These are phyloP conservation scores for Nibea coibor DNA, from an alignment of 2,113 vertebrate genomes.

Conservation along the genomic window DNA sequence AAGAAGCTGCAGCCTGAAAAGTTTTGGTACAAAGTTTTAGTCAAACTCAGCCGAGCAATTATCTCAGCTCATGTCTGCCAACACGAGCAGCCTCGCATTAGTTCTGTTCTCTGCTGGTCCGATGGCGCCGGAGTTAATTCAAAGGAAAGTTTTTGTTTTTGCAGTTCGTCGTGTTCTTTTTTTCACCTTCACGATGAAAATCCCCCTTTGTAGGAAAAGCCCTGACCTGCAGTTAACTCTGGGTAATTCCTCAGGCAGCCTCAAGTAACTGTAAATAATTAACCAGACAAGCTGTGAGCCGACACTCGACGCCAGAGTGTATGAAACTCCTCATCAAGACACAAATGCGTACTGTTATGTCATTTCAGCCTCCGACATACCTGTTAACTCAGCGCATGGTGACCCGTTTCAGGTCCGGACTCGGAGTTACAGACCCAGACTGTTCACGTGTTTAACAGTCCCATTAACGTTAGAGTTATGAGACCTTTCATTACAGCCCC, in stretches of 20 bases:
- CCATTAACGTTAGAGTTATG: slow-evolving; percentile 55
- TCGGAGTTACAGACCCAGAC: slow-evolving; percentile 13
- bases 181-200: slow-evolving; percentile 15
- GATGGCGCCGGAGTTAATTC: neutral
- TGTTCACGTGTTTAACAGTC: slow-evolving; percentile 38
- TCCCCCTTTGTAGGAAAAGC: neutral
- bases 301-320: slow-evolving; percentile 9
- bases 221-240: neutral
- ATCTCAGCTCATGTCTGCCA: slow-evolving; percentile 11
- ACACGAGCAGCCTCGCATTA: neutral
- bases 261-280: slow-evolving; percentile 41
- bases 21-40: slow-evolving; percentile 4
- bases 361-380: neutral
- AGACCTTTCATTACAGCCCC: slow-evolving; percentile 47
- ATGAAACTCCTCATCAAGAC: slow-evolving; percentile 30
- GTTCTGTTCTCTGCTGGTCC: neutral
- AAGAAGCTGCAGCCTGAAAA: slow-evolving; percentile 9
- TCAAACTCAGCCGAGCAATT: slow-evolving; percentile 3
- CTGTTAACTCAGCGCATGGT: neutral
- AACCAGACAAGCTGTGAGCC: slow-evolving; percentile 22
- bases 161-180: neutral
- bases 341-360: slow-evolving; percentile 8
- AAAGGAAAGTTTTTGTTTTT: slow-evolving; percentile 2
- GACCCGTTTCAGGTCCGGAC: neutral
- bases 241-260: slow-evolving; percentile 35